These are phyloP conservation scores for Amphimedon queenslandica DNA, from an alignment of 37 sponge, comb jelly and placozoan genomes.

Conservation along the genomic window DNA sequence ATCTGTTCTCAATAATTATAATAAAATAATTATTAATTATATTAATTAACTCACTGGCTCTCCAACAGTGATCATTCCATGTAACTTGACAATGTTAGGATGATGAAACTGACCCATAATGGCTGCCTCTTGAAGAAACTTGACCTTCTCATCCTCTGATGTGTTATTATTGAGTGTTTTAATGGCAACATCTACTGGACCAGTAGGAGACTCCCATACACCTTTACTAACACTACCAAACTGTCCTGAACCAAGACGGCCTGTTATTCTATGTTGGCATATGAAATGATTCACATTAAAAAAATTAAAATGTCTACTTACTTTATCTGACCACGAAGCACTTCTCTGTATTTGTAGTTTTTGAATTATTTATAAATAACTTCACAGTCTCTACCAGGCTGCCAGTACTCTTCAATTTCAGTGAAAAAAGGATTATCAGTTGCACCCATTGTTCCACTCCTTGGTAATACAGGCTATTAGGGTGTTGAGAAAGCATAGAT, in stretches of 20 bases:
- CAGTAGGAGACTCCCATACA: neutral
- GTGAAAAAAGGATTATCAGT: neutral
- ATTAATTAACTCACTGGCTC: conserved; percentile 17
- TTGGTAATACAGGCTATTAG: too few relatives aligned
- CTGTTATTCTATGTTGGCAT: conserved; percentile 2
- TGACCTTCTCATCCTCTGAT: conserved; percentile 8
- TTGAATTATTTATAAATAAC: neutral
- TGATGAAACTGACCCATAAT: conserved; percentile 27
- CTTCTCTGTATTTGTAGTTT: conserved; percentile 2
- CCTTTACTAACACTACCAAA: conserved; percentile 16
- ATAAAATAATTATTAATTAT: neutral
- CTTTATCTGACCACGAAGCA: neutral
- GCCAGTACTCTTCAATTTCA: neutral
- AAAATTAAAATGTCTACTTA: neutral
- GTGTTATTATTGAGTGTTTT: conserved; percentile 1
- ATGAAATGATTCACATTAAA: neutral
- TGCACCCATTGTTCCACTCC: too few relatives aligned
- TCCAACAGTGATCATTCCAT: conserved; percentile 21
- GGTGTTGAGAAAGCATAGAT: too few relatives aligned
- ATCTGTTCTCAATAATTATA: conserved; percentile 17
- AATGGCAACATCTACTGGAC: conserved; percentile 9
- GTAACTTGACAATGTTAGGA: conserved; percentile 11
- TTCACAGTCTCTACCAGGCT: neutral
- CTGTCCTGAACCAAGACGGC: conserved; percentile 15
- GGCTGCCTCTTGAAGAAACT: conserved; percentile 27